A percentile compares a stretch with the other conserved stretches of the same genome.
Conservation (phyloP, 1,140 invertebrate genomes). For the Penaeus indicus region DNA sequence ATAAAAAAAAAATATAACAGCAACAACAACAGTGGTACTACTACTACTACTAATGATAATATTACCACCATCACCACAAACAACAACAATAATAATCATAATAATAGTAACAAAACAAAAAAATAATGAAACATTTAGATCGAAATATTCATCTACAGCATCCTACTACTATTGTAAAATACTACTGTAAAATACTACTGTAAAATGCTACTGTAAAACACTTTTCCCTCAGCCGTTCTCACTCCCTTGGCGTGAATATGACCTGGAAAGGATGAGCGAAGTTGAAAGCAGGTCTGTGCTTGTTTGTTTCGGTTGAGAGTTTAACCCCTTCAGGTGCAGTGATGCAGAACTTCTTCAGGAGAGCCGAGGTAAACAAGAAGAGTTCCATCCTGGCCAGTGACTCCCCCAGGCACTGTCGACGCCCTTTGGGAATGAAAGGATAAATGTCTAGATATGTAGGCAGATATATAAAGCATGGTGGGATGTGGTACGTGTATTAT, state of each 20-base stretch:
- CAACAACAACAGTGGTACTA: no score
- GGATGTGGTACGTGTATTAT: no score
- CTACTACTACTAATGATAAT: no score
- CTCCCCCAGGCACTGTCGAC: constrained; percentile 82
- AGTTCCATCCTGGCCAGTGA: constrained; percentile 79
- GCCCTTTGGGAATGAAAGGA: constrained; percentile 73
- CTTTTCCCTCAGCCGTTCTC: not conserved
- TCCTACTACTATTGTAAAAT: no score
- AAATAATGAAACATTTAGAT: no score
- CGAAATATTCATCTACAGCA: no score
- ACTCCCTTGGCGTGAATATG: constrained; percentile 38
- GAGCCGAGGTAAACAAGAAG: constrained; percentile 80
- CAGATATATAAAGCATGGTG: not conserved
- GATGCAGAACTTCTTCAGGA: constrained; percentile 76
- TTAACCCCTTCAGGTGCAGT: constrained; percentile 68
- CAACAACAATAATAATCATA: no score
- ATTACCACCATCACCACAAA: no score
- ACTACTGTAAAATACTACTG: no score
- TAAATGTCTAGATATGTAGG: not conserved
- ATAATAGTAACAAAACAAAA: no score
- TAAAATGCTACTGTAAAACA: no score
- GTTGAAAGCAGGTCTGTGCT: not conserved
- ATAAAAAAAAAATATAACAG: no score
- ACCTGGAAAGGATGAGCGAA: not conserved
- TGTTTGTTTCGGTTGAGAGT: not conserved